Percentiles rank a stretch among this genome's conserved stretches.
Evolutionary conservation across 1,140 invertebrate genomes (phyloP).

Genomic region (Acyrthosiphon pisum): DNA sequence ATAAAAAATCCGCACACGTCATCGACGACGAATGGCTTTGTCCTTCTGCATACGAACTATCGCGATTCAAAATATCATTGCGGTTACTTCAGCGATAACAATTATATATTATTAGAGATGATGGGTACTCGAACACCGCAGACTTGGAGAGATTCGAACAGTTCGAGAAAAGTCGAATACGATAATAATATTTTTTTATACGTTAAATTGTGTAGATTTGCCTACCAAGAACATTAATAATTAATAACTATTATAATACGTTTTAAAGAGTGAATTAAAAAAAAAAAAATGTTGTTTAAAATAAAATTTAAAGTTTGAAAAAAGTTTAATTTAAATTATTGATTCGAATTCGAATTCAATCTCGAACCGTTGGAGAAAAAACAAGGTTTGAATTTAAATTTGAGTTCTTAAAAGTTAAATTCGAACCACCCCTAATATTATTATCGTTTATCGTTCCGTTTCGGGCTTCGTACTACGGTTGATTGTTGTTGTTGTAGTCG

Average conservation of each 20-base stretch:
- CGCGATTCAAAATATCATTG: neutral
- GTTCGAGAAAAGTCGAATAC: no score
- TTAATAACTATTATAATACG: neutral
- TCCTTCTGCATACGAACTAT: neutral
- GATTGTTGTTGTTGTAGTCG: neutral
- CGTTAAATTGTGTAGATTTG: no score
- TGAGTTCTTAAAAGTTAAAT: neutral
- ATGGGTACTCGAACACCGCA: neutral
- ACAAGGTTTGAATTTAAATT: no score
- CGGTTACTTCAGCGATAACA: neutral
- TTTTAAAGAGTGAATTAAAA: neutral
- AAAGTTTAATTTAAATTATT: no score
- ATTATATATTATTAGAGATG: neutral
- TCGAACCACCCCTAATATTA: neutral
- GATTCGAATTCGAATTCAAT: neutral
- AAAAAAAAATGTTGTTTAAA: neutral
- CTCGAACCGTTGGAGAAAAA: neutral
- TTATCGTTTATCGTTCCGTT: neutral
- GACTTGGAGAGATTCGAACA: neutral
- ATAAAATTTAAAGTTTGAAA: neutral
- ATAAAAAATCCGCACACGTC: neutral
- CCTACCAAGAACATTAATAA: no score
- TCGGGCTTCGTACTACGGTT: neutral
- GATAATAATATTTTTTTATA: no score
- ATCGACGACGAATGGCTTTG: neutral